phyloP scores from a whole-genome alignment of 1,140 invertebrate genomes.

The Zophobas atratus region DNA sequence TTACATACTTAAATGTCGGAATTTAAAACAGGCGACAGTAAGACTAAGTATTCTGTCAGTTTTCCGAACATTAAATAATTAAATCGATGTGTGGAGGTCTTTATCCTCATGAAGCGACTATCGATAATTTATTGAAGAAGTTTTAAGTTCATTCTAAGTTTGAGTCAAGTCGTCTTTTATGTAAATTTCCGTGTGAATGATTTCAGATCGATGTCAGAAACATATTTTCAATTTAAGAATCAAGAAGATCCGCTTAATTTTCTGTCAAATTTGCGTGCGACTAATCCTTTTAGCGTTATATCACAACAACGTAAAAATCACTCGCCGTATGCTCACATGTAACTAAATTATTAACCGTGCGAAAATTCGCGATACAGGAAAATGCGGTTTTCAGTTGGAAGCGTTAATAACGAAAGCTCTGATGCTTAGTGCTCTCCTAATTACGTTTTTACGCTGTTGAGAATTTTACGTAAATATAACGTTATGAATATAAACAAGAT shows the following conservation, averaged over 20 bases:
- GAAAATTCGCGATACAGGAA: constrained; percentile 28
- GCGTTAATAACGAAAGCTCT: constrained; percentile 33
- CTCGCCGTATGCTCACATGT: constrained; percentile 7
- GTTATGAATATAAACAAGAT: constrained; percentile 26
- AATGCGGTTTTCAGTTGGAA: constrained; percentile 28
- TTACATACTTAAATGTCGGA: too few relatives aligned
- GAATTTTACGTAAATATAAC: constrained; percentile 22
- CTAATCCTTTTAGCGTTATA: neutral
- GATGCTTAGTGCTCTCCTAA: constrained; percentile 34
- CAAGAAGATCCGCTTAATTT: constrained; percentile 13
- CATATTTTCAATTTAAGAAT: constrained; percentile 38
- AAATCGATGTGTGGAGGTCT: constrained; percentile 28
- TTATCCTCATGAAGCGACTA: constrained; percentile 33
- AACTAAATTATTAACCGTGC: constrained; percentile 29
- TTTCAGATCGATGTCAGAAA: constrained; percentile 45
- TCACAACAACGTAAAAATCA: constrained; percentile 3
- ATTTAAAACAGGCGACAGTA: too few relatives aligned
- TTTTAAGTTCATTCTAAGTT: constrained; percentile 42
- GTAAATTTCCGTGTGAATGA: constrained; percentile 43
- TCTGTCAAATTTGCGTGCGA: neutral
- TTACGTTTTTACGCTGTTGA: constrained; percentile 16
- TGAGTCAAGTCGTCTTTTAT: constrained; percentile 41
- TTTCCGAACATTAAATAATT: constrained; percentile 33
- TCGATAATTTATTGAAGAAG: constrained; percentile 45
- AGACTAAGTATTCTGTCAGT: constrained; percentile 3